phyloP scores from a whole-genome alignment of 2,888 invertebrate genomes.

The Drosophila rellima region DNA sequence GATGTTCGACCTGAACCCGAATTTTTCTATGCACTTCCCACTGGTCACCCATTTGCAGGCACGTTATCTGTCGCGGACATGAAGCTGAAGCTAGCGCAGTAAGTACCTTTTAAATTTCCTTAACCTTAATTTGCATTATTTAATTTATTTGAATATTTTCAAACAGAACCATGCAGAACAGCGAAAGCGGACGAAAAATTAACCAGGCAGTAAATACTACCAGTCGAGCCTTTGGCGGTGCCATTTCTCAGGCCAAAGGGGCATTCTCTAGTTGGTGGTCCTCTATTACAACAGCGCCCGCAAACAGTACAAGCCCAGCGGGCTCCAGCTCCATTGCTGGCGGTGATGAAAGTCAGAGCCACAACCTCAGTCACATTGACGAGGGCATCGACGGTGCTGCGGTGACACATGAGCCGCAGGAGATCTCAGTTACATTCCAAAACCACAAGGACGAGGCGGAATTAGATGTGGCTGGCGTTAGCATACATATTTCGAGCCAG shows the following conservation, averaged over 20 bases:
- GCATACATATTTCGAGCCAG: conserved; percentile 72
- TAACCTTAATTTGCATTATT: not conserved
- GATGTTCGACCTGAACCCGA: conserved; percentile 88
- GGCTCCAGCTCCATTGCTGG: conserved; percentile 20
- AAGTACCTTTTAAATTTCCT: conserved; percentile 85
- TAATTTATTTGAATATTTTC: not conserved
- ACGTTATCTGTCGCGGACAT: conserved; percentile 97
- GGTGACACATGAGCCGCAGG: conserved; percentile 46
- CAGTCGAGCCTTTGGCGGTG: conserved; percentile 96
- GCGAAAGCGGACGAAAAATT: conserved; percentile 96
- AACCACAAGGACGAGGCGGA: conserved; percentile 69
- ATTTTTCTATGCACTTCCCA: conserved; percentile 89
- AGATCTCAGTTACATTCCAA: conserved; percentile 83
- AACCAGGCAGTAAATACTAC: conserved; percentile 97
- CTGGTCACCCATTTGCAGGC: conserved; percentile 97
- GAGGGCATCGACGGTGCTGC: conserved; percentile 50
- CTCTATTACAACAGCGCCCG: conserved; percentile 88
- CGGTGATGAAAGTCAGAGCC: conserved; percentile 27
- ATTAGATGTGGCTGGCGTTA: conserved; percentile 73
- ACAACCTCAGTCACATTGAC: conserved; percentile 28
- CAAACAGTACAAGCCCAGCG: conserved; percentile 32
- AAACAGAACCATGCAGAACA: conserved; percentile 95
- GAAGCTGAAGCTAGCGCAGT: conserved; percentile 96
- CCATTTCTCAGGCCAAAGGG: conserved; percentile 93
- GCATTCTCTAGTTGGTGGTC: conserved; percentile 96